Evolutionary conservation across 1,140 invertebrate genomes (phyloP).

Genomic region (Philopotamus ludificatus): DNA sequence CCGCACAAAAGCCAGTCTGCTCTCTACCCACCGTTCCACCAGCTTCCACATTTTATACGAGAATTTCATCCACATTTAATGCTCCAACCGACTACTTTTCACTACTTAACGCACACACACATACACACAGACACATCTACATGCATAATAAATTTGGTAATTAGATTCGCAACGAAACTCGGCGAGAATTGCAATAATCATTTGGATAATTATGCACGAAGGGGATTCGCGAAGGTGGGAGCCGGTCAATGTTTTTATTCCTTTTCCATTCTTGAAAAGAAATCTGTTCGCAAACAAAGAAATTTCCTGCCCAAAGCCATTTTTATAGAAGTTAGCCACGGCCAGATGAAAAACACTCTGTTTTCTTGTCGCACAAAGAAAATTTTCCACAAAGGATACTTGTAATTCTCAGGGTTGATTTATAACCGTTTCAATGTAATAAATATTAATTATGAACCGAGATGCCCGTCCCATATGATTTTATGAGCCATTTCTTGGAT

Average conservation of each 20-base stretch:
- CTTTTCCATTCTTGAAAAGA: slow-evolving; percentile 19
- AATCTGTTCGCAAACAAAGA: slow-evolving; percentile 26
- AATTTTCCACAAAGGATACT: slow-evolving; percentile 20
- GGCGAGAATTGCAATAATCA: no score
- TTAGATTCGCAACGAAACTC: background rate
- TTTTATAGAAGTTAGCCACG: slow-evolving; percentile 17
- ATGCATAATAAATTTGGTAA: slow-evolving; percentile 8
- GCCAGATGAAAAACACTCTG: slow-evolving; percentile 17
- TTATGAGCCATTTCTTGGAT: no score
- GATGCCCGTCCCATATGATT: no score
- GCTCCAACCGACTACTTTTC: slow-evolving; percentile 26
- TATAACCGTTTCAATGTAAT: background rate
- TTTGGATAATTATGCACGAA: no score
- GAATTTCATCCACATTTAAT: slow-evolving; percentile 13
- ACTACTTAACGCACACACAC: slow-evolving; percentile 11
- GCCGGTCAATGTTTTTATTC: slow-evolving; percentile 18
- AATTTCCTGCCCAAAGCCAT: slow-evolving; percentile 21
- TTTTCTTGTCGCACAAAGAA: slow-evolving; percentile 22
- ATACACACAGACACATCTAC: background rate
- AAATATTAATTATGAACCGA: no score
- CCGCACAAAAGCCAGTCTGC: slow-evolving; percentile 27
- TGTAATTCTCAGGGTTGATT: background rate
- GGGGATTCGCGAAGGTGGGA: background rate
- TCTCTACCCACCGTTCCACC: slow-evolving; percentile 13
- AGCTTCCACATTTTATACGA: slow-evolving; percentile 26